Conservation (phyloP, 2,797 vertebrate species). For the Rachycentron canadum region DNA sequence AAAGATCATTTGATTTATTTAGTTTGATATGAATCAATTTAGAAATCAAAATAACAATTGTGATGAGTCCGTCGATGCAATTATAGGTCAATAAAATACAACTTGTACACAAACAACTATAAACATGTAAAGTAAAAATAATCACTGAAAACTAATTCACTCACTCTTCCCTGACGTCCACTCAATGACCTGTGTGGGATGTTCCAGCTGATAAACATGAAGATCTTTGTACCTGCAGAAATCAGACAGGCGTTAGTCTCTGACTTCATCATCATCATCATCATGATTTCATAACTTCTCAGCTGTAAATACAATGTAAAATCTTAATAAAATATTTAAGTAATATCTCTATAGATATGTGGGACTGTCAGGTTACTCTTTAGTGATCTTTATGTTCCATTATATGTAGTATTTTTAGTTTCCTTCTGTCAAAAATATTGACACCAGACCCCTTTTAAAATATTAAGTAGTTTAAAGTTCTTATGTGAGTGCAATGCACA, state of each 20-base stretch:
- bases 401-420: background rate
- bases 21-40: too few relatives aligned
- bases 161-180: slow-evolving; percentile 90
- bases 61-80: background rate
- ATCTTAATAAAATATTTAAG: background rate
- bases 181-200: slow-evolving; percentile 89
- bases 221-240: slow-evolving; percentile 89
- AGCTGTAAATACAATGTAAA: background rate
- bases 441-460: background rate
- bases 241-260: background rate
- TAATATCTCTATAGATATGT: background rate
- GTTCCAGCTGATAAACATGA: slow-evolving; percentile 91
- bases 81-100: background rate
- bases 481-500: accelerated
- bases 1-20: background rate
- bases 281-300: background rate
- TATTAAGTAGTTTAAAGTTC: accelerated
- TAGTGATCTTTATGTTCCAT: background rate
- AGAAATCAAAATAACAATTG: background rate
- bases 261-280: background rate
- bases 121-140: too few relatives aligned
- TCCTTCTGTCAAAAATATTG: accelerated
- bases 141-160: slow-evolving; percentile 35
- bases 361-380: background rate
- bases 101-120: background rate